Evolutionary conservation across 2,888 invertebrate genomes (phyloP).

Genomic region (Rosalia funebris): DNA sequence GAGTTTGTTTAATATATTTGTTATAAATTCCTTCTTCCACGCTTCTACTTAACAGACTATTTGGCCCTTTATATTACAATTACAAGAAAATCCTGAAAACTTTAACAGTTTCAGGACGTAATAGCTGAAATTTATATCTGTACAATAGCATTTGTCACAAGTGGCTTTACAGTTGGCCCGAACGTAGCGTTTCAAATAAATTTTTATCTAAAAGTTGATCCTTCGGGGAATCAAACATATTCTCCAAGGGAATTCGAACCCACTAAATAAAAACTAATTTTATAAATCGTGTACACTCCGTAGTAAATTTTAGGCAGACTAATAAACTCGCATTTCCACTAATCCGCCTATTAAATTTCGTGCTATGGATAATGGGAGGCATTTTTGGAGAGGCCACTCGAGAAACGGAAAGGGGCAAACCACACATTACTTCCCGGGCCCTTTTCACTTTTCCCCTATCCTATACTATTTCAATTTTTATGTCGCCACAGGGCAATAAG

Average conservation of each 20-base stretch:
- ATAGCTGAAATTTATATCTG: background rate
- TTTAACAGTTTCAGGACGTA: background rate
- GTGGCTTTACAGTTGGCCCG: background rate
- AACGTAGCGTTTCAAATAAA: background rate
- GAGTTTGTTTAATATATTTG: too few relatives aligned
- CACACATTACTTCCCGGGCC: slow-evolving; percentile 33
- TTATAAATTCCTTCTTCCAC: too few relatives aligned
- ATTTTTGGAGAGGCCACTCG: background rate
- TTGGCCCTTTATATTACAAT: slow-evolving; percentile 1
- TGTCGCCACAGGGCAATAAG: slow-evolving; percentile 33
- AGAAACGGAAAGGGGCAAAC: slow-evolving; percentile 10
- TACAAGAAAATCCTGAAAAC: background rate
- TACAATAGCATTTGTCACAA: background rate
- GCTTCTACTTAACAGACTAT: too few relatives aligned
- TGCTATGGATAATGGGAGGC: background rate
- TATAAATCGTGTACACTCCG: background rate
- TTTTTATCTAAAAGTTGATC: background rate
- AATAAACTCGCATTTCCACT: background rate
- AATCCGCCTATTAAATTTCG: background rate
- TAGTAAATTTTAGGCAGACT: background rate
- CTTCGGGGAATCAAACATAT: background rate
- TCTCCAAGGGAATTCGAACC: background rate
- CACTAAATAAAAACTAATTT: background rate
- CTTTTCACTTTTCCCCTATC: slow-evolving; percentile 33
- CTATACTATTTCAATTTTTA: slow-evolving; percentile 30